phyloP scores from a whole-genome alignment of 2,113 vertebrate species.

The Atractosteus spatula region DNA sequence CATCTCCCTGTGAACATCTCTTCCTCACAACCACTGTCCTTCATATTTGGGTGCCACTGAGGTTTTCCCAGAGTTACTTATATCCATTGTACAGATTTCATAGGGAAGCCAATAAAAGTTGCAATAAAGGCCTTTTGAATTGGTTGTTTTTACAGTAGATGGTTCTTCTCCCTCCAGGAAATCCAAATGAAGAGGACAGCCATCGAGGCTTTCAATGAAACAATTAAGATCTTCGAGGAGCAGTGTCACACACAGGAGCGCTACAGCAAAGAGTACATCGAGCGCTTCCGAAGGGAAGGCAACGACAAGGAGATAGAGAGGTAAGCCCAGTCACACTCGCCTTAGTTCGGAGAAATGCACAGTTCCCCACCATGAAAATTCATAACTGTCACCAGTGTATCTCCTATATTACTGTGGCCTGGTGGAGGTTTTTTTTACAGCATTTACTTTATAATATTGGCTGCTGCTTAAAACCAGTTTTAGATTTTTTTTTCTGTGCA shows the following conservation, averaged over 20 bases:
- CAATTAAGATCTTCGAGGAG: slow-evolving; percentile 92
- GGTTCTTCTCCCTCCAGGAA: slow-evolving; percentile 65
- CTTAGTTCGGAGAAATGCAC: too few relatives aligned
- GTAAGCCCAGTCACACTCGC: slow-evolving; percentile 49
- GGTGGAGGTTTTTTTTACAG: neutral
- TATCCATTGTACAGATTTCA: too few relatives aligned
- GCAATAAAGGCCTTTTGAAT: too few relatives aligned
- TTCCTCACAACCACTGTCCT: too few relatives aligned
- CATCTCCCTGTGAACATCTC: too few relatives aligned
- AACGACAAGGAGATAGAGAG: slow-evolving; percentile 87
- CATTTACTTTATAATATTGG: neutral
- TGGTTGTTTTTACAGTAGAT: neutral
- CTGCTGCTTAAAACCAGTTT: too few relatives aligned
- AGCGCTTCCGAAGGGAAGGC: slow-evolving; percentile 79
- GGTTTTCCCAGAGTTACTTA: too few relatives aligned
- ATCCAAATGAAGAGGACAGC: slow-evolving; percentile 95
- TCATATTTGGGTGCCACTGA: too few relatives aligned
- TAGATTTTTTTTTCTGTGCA: too few relatives aligned
- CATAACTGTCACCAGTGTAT: neutral
- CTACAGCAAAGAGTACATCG: slow-evolving; percentile 86
- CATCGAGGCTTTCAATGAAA: slow-evolving; percentile 92
- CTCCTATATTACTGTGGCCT: neutral
- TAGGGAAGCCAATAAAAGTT: too few relatives aligned
- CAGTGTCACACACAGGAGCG: slow-evolving; percentile 89
- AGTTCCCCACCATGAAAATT: neutral